Evolutionary conservation across 2,797 vertebrate species (phyloP).

Genomic region (Cyclura pinguis): DNA sequence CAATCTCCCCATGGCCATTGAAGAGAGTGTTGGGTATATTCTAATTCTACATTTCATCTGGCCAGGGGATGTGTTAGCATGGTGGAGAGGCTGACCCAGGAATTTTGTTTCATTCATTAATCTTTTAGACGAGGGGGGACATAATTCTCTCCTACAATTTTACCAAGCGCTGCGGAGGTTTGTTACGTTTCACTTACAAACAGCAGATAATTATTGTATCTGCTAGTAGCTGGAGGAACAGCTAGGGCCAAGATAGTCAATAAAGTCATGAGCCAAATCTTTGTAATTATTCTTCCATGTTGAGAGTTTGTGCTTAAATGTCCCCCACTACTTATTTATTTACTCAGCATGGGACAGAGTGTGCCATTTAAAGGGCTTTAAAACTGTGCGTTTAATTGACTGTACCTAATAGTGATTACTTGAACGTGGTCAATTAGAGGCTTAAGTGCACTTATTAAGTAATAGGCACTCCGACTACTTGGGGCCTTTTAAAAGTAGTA

Average conservation of each 20-base stretch:
- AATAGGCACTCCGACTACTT: slow-evolving; percentile 45
- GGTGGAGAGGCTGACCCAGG: neutral
- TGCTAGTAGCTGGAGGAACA: slow-evolving; percentile 38
- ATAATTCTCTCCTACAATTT: slow-evolving; percentile 34
- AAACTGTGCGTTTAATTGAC: slow-evolving; percentile 63
- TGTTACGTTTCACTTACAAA: neutral
- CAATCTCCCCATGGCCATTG: no score
- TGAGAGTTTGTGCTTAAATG: slow-evolving; percentile 69
- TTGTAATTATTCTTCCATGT: slow-evolving; percentile 43
- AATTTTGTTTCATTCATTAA: neutral
- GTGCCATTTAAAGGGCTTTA: slow-evolving; percentile 59
- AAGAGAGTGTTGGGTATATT: no score
- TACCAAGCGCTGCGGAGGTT: neutral
- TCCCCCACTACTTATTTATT: slow-evolving; percentile 66
- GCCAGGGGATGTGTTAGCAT: no score
- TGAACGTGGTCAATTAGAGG: slow-evolving; percentile 57
- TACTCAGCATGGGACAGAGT: slow-evolving; percentile 48
- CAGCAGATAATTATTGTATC: neutral
- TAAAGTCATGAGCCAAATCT: slow-evolving; percentile 48
- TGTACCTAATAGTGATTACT: slow-evolving; percentile 55
- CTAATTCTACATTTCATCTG: neutral
- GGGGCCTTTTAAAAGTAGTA: slow-evolving; percentile 35
- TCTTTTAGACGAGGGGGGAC: neutral
- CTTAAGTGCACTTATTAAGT: slow-evolving; percentile 48
- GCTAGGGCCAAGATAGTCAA: slow-evolving; percentile 50